These are phyloP conservation scores for Galleria mellonella DNA, from an alignment of 1,140 invertebrate species.

Conservation along the genomic window DNA sequence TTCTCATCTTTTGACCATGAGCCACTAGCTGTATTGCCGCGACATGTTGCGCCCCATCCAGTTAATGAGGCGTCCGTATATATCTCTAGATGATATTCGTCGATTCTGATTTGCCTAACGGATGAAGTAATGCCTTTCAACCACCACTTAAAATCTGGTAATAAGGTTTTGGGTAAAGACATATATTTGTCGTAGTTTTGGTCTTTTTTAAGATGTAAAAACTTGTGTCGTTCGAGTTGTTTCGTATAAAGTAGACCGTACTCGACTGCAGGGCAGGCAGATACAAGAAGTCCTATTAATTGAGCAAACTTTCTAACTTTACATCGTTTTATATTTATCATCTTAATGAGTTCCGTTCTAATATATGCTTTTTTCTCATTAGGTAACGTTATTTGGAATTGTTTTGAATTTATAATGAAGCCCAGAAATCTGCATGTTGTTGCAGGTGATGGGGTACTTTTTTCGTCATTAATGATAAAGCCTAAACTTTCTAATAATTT, in stretches of 20 bases:
- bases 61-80: constrained; percentile 1
- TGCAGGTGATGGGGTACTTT: constrained; percentile 10
- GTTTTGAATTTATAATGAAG: constrained; percentile 2
- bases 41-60: constrained; percentile 1
- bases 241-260: constrained; percentile 4
- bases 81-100: background rate
- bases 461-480: constrained; percentile 19
- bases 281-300: background rate
- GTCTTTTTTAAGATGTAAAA: background rate
- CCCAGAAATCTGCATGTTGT: constrained; percentile 16
- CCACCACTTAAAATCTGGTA: constrained; percentile 1
- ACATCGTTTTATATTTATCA: background rate
- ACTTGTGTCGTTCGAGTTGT: constrained; percentile 1
- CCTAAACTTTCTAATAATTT: constrained; percentile 10
- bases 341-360: background rate
- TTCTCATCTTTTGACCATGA: background rate
- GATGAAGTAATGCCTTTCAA: background rate
- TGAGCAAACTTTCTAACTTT: background rate
- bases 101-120: background rate
- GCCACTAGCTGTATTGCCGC: background rate
- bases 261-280: constrained; percentile 3
- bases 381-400: background rate
- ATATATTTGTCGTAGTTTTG: background rate
- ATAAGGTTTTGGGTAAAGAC: background rate
- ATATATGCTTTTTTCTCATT: background rate